Percentiles rank a stretch among this genome's conserved stretches.
These are phyloP conservation scores for Channa maculata DNA, from an alignment of 2,113 vertebrate species.

Conservation along the genomic window DNA sequence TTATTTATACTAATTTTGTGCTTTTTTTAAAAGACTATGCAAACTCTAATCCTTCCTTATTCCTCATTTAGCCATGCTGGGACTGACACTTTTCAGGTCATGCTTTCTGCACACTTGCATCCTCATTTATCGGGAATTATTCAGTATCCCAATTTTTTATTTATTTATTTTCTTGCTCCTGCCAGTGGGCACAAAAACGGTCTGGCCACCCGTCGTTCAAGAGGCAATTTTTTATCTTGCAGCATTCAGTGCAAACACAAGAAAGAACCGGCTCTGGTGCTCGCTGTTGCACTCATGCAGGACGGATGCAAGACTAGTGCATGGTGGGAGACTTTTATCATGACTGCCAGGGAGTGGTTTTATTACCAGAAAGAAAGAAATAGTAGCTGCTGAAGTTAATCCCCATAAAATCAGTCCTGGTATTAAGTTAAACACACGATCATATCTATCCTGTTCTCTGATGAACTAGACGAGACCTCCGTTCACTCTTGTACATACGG, in stretches of 20 bases:
- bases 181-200: conserved; percentile 36
- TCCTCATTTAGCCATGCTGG: neutral
- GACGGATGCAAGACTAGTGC: conserved; percentile 35
- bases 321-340: conserved; percentile 48
- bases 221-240: conserved; percentile 28
- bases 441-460: conserved; percentile 50
- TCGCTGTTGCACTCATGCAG: conserved; percentile 32
- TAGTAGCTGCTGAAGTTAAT: conserved; percentile 47
- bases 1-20: neutral
- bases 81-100: conserved; percentile 49
- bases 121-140: conserved; percentile 60
- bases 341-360: conserved; percentile 39
- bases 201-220: neutral
- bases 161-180: neutral
- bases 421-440: conserved; percentile 49
- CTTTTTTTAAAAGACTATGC: neutral
- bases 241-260: conserved; percentile 22
- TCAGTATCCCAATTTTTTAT: conserved; percentile 39
- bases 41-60: conserved; percentile 7
- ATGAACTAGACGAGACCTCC: conserved; percentile 45
- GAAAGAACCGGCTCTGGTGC: conserved; percentile 19
- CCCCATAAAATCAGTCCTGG: conserved; percentile 59
- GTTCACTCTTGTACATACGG: conserved; percentile 43
- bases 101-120: conserved; percentile 47
- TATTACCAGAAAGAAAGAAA: conserved; percentile 52